Evolutionary conservation across 2,113 vertebrate species (phyloP), one percentile per base, ranked within the genome.

Genomic region (Cyanocitta stelleri): DNA sequence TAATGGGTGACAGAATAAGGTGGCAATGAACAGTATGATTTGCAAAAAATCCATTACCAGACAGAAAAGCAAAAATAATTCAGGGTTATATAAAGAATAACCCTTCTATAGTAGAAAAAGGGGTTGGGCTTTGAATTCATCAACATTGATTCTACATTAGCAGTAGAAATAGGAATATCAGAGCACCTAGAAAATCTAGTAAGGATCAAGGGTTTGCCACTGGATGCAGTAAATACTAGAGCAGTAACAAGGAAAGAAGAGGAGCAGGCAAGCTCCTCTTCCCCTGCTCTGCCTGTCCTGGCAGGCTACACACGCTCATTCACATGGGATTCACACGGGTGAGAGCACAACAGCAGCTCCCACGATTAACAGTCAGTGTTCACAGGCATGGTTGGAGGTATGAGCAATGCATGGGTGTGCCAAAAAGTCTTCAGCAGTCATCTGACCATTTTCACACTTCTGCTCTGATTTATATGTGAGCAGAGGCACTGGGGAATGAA

Each of bases 281-380:
- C 15, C 27, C 29, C 12, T 63, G 30, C 56, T 52, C 52, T 68
- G 44, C 52, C 59, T 11, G 0, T 33, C 39, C 82, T 62, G 69
- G 64, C 78, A 90, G 49, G 30, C 33, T 85, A 46, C 37, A 56
- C 0, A 0, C 16, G 19, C 24, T 16, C 4, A 1, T 55, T 74
- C 81, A 33, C 15, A 35, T 13, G 61, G 77, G 52, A 48, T 56
- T 87, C 56, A 56, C 54, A 48, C 0, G 5, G 51, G 30, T 59
- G 77, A 89, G 44, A 27, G 24, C 51, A 63, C 51, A 84, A 21
- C 76, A 35, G 73, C 81, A 82, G 77, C 39, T 75, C 73, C 51
- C 75, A 15, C 10, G 39, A 83, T 37, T 83, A 83, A 71, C 85
- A 92, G 62, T 33, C 11, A 29, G 11, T 16, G 18, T 35, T 62